Evolutionary conservation across 1,140 invertebrate species (phyloP).

Genomic region (Carposina sasakii): DNA sequence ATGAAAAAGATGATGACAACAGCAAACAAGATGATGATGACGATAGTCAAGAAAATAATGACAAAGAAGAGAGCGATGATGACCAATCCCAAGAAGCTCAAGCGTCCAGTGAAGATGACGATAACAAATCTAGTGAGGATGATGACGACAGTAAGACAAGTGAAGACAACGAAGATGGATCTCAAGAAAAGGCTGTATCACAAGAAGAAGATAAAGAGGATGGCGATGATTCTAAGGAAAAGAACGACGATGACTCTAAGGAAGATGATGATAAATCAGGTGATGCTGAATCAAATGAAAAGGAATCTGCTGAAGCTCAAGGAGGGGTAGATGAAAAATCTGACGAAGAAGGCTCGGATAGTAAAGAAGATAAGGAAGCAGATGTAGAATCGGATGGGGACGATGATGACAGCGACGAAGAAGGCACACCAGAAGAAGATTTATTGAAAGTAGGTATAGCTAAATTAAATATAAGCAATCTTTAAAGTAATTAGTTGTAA

Average conservation of each 20-base stretch:
- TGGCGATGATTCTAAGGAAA: conserved; percentile 43
- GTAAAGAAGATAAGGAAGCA: conserved; percentile 23
- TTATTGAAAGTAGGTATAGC: conserved; percentile 68
- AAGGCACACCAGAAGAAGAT: conserved; percentile 74
- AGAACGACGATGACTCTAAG: conserved; percentile 47
- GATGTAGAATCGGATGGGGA: conserved; percentile 29
- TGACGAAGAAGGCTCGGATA: conserved; percentile 20
- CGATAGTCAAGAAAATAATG: conserved; percentile 27
- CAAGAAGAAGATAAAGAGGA: conserved; percentile 41
- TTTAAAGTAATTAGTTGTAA: conserved; percentile 24
- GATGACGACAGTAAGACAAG: conserved; percentile 44
- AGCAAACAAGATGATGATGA: conserved; percentile 37
- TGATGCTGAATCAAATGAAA: conserved; percentile 24
- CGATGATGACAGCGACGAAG: conserved; percentile 34
- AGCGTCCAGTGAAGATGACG: too few species aligned
- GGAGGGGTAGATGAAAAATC: conserved; percentile 32
- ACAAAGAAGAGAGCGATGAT: conserved; percentile 23
- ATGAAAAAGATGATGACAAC: conserved; percentile 36
- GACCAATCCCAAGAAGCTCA: conserved; percentile 28
- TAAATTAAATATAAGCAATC: conserved; percentile 6
- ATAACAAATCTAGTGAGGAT: conserved; percentile 39
- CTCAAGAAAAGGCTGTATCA: conserved; percentile 63
- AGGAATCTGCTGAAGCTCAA: conserved; percentile 29
- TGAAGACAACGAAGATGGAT: conserved; percentile 55
- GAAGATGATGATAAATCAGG: conserved; percentile 31